Conservation (phyloP, 2,113 vertebrate genomes). For the Pygoscelis adeliae region DNA sequence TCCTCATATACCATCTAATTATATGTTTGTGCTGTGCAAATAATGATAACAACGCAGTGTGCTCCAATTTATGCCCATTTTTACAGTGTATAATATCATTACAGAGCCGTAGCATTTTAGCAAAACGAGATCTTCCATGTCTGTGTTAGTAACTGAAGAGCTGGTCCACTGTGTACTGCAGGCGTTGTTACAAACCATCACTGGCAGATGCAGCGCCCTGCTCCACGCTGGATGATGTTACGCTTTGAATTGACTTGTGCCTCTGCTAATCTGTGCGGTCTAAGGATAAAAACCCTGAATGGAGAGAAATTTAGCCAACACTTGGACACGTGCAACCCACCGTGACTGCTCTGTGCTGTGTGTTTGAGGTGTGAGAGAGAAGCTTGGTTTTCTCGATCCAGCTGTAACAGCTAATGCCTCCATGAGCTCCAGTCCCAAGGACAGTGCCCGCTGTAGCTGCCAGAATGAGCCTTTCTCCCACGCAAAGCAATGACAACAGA, state of each 20-base stretch:
- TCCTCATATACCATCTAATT: not conserved
- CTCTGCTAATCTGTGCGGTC: too few species aligned
- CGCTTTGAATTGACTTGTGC: not conserved
- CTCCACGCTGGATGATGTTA: not conserved
- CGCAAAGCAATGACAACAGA: not conserved
- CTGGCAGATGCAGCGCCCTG: not conserved
- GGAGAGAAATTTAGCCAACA: not conserved
- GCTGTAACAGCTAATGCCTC: not conserved
- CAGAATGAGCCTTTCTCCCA: not conserved
- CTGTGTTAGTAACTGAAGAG: not conserved
- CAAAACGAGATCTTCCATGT: not conserved
- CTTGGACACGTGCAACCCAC: too few species aligned
- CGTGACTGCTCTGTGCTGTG: not conserved
- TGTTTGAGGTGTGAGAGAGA: not conserved
- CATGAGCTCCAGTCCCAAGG: not conserved
- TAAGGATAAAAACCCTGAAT: not conserved
- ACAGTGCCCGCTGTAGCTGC: not conserved
- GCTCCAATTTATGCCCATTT: not conserved
- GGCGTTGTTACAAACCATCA: not conserved
- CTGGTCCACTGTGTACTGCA: not conserved
- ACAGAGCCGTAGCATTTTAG: fast-evolving
- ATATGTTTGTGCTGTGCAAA: not conserved
- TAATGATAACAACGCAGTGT: not conserved
- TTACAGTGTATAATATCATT: not conserved
- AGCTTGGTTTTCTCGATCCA: not conserved